Evolutionary conservation across 2,888 invertebrate genomes (phyloP), one percentile per base, ranked within the genome.

Genomic region (Aphidius colemani): DNA sequence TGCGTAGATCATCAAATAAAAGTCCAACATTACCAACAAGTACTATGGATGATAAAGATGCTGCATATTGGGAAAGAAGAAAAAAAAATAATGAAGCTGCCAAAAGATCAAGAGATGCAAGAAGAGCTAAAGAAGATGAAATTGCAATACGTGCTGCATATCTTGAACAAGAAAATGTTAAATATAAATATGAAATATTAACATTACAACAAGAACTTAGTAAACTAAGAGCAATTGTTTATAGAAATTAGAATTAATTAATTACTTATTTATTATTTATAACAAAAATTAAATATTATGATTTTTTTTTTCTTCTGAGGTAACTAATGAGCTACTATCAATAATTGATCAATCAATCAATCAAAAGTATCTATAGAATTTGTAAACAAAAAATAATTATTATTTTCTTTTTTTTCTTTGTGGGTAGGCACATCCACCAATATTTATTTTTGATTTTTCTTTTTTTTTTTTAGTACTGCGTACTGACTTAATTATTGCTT

Each of bases 41-140:
- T 66, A 69, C 75, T 18, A 68, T 60, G 40, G 71, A 78, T 9
- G 80, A 80, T 62, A 86, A 92, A 74, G 95, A 96, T 78, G 91
- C 92, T 4, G 89, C 91, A 0, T 98, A 98, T 78, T 91, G 91
- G 85, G 95, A 94, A 73, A 88, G 95, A 63, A 84, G 97, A 8
- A 88, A 92, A 69, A 94, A 95, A 78, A 98, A 98, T 81, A 98
- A 98, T 80, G 93, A 91, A 68, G 97, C 98, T 0, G 98, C 98
- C 0, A 98, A 98, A 82, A 87, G 95, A 71, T 96, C 96, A 0
- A 86, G 98, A 4, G 97, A 98, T 75, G 89, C 95, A 0, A 85
- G 98, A 65, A 86, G 95, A 72, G 89, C 92, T 51, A 93, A 96
- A 74, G 97, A 98, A 80, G 95, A 96, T 71, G 94, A 95, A 73